Evolutionary conservation across 1,140 invertebrate species (phyloP).

Genomic region (Calephelis virginiensis): DNA sequence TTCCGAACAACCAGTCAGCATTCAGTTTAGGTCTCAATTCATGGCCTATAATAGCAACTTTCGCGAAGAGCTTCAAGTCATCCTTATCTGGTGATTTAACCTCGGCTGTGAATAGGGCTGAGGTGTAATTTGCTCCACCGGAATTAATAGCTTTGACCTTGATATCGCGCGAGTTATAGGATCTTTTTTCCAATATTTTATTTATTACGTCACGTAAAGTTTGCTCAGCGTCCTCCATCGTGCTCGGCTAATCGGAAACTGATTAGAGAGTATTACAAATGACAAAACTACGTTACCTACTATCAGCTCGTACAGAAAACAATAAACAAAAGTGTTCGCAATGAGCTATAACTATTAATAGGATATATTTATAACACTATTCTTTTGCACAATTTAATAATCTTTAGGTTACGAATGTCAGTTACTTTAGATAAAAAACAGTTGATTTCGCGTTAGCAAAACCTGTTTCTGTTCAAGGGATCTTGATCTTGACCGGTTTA

Average conservation of each 20-base stretch:
- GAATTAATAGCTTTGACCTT: slow-evolving; percentile 32
- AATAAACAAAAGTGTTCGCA: too few species aligned
- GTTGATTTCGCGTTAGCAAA: too few species aligned
- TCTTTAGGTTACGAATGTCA: too few species aligned
- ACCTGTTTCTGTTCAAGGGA: too few species aligned
- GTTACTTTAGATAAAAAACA: too few species aligned
- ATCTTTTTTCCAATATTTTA: slow-evolving; percentile 32
- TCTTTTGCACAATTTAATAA: too few species aligned
- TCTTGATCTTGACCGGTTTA: too few species aligned
- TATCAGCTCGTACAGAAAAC: too few species aligned
- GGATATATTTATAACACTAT: too few species aligned
- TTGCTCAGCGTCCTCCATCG: slow-evolving; percentile 41
- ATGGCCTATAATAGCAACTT: slow-evolving; percentile 43
- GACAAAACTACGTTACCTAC: too few species aligned
- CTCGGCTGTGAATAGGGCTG: slow-evolving; percentile 35
- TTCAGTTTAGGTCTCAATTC: slow-evolving; percentile 35
- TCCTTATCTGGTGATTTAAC: slow-evolving; percentile 33
- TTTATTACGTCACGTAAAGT: slow-evolving; percentile 37
- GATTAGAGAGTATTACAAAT: not conserved
- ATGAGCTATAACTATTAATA: too few species aligned
- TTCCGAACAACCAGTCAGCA: slow-evolving; percentile 40
- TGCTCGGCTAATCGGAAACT: slow-evolving; percentile 23
- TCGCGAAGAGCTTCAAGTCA: slow-evolving; percentile 51
- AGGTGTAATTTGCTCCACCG: slow-evolving; percentile 50
- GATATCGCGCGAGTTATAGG: slow-evolving; percentile 28